Base-by-base conservation (phyloP, 2,113 vertebrate genomes). In the Proteles cristata region DNA sequence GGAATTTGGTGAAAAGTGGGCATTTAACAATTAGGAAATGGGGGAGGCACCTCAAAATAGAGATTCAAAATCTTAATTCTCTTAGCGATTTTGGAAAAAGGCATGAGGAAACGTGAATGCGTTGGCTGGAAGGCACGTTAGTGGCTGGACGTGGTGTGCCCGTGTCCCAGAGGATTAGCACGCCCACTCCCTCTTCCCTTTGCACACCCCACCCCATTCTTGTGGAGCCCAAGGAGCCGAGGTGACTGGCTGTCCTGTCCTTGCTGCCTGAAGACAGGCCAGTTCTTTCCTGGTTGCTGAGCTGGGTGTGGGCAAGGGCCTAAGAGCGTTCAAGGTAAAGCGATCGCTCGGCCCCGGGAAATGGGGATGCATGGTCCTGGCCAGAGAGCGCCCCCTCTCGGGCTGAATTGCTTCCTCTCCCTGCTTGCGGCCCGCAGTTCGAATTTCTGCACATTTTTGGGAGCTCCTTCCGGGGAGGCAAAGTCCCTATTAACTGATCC, bases 1-100 rank as follows among this genome's bases (percentile, higher is more conserved):
- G 90, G 96, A 96, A 96, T 96, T 74, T 95, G 94, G 94, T 96
- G 97, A 90, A 95, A 97, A 94, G 68, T 66, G 23, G 71, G 73
- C 88, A 92, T 94, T 90, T 96, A 93, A 96, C 96, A 96, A 94
- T 97, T 95, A 97, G 76, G 86, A 77, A 91, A 83, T 79, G 69
- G 12, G 43, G 79, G 95, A 83, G 58, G 17, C 77, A 88, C 71
- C 76, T 97, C 53, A 83, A 89, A 96, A 73, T 12, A 79, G 48
- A 80, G 66, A 45, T 76, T 97, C 12, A 39, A 83, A 69, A 63
- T 71, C 76, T 73, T 74, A 31, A 33, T 88, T 96, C 66, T 81
- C 39, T 35, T n/a, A 58, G 39, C 15, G 10, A 93, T 16, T 79
- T 61, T 86, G 88, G 55, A 91, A 43, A 14, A 55, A 21, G 45